Base-by-base conservation (phyloP, 2,113 vertebrate genomes). In the Periophthalmodon schlosseri region DNA sequence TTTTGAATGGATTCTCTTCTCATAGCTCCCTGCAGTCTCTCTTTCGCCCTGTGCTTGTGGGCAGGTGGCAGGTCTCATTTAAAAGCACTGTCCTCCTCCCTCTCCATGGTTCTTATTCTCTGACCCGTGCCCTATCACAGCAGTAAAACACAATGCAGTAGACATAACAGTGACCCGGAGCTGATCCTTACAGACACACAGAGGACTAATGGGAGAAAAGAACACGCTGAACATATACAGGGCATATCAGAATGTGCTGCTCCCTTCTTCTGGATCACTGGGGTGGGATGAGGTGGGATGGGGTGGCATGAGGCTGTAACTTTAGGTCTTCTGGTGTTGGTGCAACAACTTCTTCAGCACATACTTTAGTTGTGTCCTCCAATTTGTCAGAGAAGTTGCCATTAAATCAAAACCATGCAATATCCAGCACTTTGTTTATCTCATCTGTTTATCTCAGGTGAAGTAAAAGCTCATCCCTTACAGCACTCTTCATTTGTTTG, bases 61-160 rank as follows among this genome's bases (percentile, higher is more conserved):
- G 83, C 72, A 86, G 85, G 79, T 89, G 88, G 73, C 85, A 80
- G 60, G 80, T 77, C 85, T 88, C 84, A 88, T 88, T 89, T 84
- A 66, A 78, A 74, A 70, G 68, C 79, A 77, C 78, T 61, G 78
- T 63, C 57, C 20, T 56, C 44, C 23, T 64, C 76, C 7, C 15
- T 72, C 78, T 33, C 72, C 68, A 67, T 68, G 67, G 63, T 71
- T 75, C 74, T 80, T 65, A 66, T 70, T 50, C 68, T 73, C 68
- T 79, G 80, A 86, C 82, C 81, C 81, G 69, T 84, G 77, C 75
- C 78, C 78, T 54, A 69, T 79, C 85, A 73, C 86, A 69, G 76
- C 33, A 5, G 73, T 18, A 39, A 58, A 85, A 68, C 57, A 72
- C 70, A 10, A 56, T 1, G 46, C 21, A 11, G 50, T 33, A 23